Evolutionary conservation across 2,797 vertebrate species (phyloP).

Genomic region (Karalla daura): DNA sequence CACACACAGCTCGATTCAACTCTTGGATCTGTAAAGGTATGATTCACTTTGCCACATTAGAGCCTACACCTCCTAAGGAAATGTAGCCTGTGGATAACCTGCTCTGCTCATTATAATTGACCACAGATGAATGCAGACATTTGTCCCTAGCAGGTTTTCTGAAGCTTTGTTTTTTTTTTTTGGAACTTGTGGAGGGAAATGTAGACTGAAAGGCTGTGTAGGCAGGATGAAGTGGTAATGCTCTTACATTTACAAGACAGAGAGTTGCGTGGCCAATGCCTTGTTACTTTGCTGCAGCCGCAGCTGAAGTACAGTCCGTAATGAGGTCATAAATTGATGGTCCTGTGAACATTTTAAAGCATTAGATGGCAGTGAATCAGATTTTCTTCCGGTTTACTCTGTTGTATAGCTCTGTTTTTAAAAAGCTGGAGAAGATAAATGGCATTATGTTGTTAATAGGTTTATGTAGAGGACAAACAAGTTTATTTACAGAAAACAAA

Average conservation of each 20-base stretch:
- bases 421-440: neutral
- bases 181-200: neutral
- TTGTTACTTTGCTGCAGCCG: slow-evolving; percentile 31
- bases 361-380: neutral
- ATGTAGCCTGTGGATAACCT: slow-evolving; percentile 17
- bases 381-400: neutral
- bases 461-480: neutral
- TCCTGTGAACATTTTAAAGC: slow-evolving; percentile 19
- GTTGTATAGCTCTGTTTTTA: neutral
- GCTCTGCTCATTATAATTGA: slow-evolving; percentile 30
- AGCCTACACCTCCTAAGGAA: slow-evolving; percentile 37
- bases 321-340: slow-evolving; percentile 42
- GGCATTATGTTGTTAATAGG: slow-evolving; percentile 8
- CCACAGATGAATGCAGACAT: slow-evolving; percentile 12
- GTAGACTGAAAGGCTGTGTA: slow-evolving; percentile 1
- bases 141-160: slow-evolving; percentile 14
- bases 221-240: slow-evolving; percentile 30
- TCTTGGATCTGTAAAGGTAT: slow-evolving; percentile 35
- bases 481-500: neutral
- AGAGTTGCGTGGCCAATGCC: slow-evolving; percentile 14
- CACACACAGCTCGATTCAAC: slow-evolving; percentile 35
- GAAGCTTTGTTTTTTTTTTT: slow-evolving; percentile 22
- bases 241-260: slow-evolving; percentile 20
- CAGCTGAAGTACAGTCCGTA: slow-evolving; percentile 8
- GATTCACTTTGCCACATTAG: slow-evolving; percentile 55